Evolutionary conservation across 2,797 vertebrate species (phyloP).

Genomic region (Tachyglossus aculeatus): DNA sequence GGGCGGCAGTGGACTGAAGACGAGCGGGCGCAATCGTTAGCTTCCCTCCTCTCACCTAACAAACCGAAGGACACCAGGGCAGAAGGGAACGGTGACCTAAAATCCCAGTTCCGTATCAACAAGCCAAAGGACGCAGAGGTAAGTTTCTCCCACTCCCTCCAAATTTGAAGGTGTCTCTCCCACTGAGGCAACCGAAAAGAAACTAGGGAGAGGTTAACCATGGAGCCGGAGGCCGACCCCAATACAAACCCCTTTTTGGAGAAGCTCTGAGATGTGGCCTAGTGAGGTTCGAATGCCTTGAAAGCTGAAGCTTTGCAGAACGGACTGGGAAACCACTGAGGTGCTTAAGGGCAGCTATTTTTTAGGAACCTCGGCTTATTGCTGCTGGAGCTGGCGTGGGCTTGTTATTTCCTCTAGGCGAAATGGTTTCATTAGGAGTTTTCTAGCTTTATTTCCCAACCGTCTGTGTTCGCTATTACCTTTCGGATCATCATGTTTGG

Average conservation of each 20-base stretch:
- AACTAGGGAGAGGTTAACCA: not conserved
- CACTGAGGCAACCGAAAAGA: no score
- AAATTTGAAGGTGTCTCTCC: no score
- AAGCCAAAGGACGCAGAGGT: not conserved
- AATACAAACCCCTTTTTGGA: not conserved
- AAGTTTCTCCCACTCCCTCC: not conserved
- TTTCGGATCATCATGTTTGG: not conserved
- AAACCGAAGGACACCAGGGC: not conserved
- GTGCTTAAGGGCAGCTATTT: no score
- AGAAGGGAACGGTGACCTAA: not conserved
- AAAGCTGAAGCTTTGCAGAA: no score
- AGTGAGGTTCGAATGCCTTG: no score
- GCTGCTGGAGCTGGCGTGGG: not conserved
- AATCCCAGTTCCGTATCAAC: not conserved
- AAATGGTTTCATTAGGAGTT: not conserved
- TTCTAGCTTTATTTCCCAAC: not conserved
- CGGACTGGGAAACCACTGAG: no score
- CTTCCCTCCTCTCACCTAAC: not conserved
- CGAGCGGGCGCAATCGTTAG: no score
- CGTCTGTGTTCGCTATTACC: not conserved
- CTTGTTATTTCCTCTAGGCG: not conserved
- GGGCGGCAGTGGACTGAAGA: not conserved
- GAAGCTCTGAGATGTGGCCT: not conserved
- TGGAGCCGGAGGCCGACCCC: not conserved
- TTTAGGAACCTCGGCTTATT: not conserved